Evolutionary conservation across 1,140 invertebrate genomes (phyloP).

Genomic region (Neotoxoptera formosana): DNA sequence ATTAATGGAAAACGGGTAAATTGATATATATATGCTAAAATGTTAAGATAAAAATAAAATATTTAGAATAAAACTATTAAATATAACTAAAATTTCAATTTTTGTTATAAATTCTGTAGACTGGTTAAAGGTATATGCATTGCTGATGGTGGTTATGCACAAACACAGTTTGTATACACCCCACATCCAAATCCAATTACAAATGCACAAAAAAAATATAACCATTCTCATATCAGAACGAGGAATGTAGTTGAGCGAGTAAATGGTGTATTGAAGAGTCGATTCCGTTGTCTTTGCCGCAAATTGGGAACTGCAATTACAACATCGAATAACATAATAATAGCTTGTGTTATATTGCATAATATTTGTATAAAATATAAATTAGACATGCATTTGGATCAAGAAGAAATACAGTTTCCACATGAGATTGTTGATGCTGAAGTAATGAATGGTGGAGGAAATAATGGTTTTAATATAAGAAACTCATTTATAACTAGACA

Average conservation of each 20-base stretch:
- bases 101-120: background rate
- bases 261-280: background rate
- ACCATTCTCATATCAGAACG: background rate
- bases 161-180: background rate
- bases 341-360: background rate
- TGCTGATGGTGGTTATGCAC: conserved; percentile 27
- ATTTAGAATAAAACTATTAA: background rate
- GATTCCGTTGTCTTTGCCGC: background rate
- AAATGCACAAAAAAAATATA: background rate
- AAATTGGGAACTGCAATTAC: background rate
- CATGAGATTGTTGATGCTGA: background rate
- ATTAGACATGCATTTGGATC: background rate
- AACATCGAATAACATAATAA: background rate
- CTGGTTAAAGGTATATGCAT: background rate
- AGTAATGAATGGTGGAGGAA: background rate
- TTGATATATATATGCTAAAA: background rate
- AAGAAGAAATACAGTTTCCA: background rate
- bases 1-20: conserved; percentile 8
- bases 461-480: conserved; percentile 28
- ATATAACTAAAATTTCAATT: background rate
- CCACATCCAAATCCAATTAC: background rate
- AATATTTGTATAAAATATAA: too few species aligned
- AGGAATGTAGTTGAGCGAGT: background rate
- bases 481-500: conserved; percentile 15
- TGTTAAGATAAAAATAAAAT: background rate